Evolutionary conservation across 2,113 vertebrate genomes (phyloP), one percentile per base, ranked within the genome.

Genomic region (Nothobranchius furzeri): DNA sequence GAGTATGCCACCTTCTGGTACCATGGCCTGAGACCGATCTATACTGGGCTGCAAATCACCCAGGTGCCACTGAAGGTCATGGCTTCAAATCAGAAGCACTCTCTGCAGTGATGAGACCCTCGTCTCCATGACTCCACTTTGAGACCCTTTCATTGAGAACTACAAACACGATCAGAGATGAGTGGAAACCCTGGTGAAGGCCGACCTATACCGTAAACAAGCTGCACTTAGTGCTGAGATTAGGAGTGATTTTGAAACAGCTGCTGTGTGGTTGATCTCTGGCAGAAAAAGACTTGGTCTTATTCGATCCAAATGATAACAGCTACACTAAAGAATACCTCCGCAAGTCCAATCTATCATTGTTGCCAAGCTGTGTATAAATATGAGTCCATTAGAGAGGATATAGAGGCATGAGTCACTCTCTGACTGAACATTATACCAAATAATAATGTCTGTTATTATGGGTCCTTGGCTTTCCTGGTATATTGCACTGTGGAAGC

Each of bases 361-460:
- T 56, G 14, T 52, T 64, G 46, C 17, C 40, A 45, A 49, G 40
- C 20, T 49, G 24, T 55, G 2, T n/a, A 17, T 57, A 52, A 12
- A 70, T 17, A 30, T 12, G n/a, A 60, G 67, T 55, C 14, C 14
- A 75, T 75, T 64, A 63, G 51, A 71, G 25, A 9, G 5, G 53
- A 71, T 53, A 67, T 43, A 50, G 1, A 67, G 30, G 50, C 40
- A 30, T 51, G 54, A 75, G 37, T 66, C 66, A 59, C 40, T 2
- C 3, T 62, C 43, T 17, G 20, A 1, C 25, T 75, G 47, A 69
- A 63, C 43, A 63, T 59, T 55, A 54, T 48, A 64, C 64, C 45
- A 60, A 35, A 67, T 59, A 53, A 78, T 77, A 6, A 72, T 68
- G 36, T 52, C 57, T 70, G n/a, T 40, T 73, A 73, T 65, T 7